Conservation (phyloP, 2,113 vertebrate species). For the Lophius piscatorius region DNA sequence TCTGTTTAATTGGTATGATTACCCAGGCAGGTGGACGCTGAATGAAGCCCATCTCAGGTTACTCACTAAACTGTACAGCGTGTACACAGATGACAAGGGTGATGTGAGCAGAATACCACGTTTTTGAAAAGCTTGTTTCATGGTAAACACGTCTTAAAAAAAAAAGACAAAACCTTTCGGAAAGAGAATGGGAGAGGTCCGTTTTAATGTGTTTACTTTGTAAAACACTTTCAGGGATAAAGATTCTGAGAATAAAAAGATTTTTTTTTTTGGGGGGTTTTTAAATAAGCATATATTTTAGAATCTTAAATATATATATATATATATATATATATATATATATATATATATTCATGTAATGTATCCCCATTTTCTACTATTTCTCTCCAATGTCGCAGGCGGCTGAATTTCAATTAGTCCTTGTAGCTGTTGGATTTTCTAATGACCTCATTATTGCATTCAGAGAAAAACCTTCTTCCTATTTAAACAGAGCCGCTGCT, state of each 20-base stretch:
- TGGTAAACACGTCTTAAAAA: constrained; percentile 27
- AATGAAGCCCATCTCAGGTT: constrained; percentile 45
- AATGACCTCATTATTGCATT: constrained; percentile 40
- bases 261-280: background rate
- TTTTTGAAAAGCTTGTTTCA: constrained; percentile 10
- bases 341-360: too few species aligned
- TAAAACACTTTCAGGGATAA: background rate
- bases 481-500: constrained; percentile 58
- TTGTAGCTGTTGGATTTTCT: constrained; percentile 32
- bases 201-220: constrained; percentile 14
- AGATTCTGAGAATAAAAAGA: background rate
- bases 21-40: constrained; percentile 51
- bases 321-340: too few species aligned
- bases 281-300: background rate
- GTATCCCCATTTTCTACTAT: background rate
- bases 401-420: constrained; percentile 42
- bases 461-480: constrained; percentile 54
- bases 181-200: background rate
- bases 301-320: background rate
- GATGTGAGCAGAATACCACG: constrained; percentile 13
- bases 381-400: background rate
- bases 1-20: constrained; percentile 21
- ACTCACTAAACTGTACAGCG: background rate
- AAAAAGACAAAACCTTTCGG: background rate
- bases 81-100: constrained; percentile 10